Evolutionary conservation across 2,888 invertebrate species (phyloP).

Genomic region (Yponomeuta plumbellus): DNA sequence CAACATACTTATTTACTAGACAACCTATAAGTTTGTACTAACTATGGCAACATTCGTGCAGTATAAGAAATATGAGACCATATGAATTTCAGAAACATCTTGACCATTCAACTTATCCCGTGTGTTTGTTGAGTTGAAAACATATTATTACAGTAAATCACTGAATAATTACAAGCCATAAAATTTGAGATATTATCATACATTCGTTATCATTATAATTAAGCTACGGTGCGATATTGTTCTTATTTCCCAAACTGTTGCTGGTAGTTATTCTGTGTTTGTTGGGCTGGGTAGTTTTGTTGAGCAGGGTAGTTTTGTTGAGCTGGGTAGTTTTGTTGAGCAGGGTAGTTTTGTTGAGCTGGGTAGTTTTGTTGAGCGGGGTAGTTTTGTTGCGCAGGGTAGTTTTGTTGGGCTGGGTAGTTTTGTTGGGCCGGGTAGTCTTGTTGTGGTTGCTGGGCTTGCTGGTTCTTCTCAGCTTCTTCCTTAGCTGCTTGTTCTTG

Average conservation of each 20-base stretch:
- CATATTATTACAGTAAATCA: no score
- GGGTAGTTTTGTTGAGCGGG: constrained; percentile 21
- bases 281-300: constrained; percentile 25
- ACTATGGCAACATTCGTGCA: background rate
- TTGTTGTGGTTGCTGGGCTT: constrained; percentile 24
- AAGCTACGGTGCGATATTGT: background rate
- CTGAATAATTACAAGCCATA: no score
- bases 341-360: constrained; percentile 21
- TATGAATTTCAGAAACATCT: no score
- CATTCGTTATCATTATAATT: no score
- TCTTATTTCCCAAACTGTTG: constrained; percentile 13
- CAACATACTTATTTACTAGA: background rate
- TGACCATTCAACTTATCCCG: no score
- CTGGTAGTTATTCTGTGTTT: constrained; percentile 25
- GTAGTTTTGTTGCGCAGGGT: constrained; percentile 24
- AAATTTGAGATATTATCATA: no score
- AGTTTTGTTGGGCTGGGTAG: constrained; percentile 17
- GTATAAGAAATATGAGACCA: background rate
- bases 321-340: constrained; percentile 22
- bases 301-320: constrained; percentile 22
- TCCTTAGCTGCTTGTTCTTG: constrained; percentile 46
- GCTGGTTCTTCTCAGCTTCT: constrained; percentile 47
- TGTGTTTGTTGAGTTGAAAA: no score
- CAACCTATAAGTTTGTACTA: background rate
- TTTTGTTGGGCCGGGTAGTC: constrained; percentile 23